Conservation (phyloP, 2,797 vertebrate genomes). For the Halcyon chelicuti region DNA sequence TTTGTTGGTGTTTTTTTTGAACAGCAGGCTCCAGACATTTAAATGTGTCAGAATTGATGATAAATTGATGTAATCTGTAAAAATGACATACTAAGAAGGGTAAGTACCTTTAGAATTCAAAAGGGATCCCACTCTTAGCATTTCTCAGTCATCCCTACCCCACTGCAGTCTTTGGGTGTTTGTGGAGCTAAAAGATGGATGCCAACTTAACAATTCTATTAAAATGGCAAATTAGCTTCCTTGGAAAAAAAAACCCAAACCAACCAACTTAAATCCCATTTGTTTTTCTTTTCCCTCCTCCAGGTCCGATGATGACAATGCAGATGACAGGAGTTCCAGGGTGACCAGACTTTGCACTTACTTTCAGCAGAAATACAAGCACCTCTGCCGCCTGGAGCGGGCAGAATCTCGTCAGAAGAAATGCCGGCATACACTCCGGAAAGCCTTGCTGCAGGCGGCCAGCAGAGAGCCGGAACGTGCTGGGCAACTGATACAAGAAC, state of each 20-base stretch:
- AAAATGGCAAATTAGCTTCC: not conserved
- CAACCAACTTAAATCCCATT: not conserved
- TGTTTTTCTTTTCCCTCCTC: conserved; percentile 6
- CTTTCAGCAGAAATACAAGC: conserved; percentile 97
- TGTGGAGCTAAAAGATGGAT: not conserved
- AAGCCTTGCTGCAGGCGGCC: conserved; percentile 95
- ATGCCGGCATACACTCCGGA: conserved; percentile 92
- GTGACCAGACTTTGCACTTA: conserved; percentile 96
- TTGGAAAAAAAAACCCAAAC: not conserved
- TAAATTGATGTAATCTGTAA: conserved; percentile 30
- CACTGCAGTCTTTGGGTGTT: not conserved
- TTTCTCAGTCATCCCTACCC: not conserved
- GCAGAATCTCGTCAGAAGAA: conserved; percentile 93
- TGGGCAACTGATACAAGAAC: conserved; percentile 89
- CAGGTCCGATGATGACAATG: conserved; percentile 86
- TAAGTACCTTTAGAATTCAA: conserved; percentile 11
- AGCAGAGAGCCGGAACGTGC: conserved; percentile 90
- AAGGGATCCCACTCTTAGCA: not conserved
- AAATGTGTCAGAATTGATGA: conserved; percentile 20
- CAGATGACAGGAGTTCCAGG: conserved; percentile 88
- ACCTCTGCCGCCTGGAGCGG: conserved; percentile 97
- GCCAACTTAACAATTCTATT: not conserved
- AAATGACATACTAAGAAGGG: conserved; percentile 20
- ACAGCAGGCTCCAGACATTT: conserved; percentile 28
- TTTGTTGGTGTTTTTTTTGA: not conserved